Evolutionary conservation across 64 coral and sea anemone species (phyloP).

Genomic region (Anthopleura sola): DNA sequence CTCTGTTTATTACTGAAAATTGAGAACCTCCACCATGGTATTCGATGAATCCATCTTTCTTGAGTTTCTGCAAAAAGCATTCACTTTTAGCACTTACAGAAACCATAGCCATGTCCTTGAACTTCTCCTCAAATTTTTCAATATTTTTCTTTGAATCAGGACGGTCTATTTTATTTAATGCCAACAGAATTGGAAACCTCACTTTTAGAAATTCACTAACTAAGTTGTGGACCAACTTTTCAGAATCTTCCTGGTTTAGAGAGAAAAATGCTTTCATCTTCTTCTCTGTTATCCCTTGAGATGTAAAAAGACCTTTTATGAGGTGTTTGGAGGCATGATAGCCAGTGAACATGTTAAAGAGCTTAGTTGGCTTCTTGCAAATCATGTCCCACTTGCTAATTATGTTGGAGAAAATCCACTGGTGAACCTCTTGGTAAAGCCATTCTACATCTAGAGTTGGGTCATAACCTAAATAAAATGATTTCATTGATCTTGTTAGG

Average conservation of each 20-base stretch:
- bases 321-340: constrained; percentile 62
- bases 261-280: constrained; percentile 43
- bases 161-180: constrained; percentile 70
- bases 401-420: constrained; percentile 80
- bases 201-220: constrained; percentile 61
- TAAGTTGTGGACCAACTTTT: constrained; percentile 49
- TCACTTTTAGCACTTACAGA: constrained; percentile 73
- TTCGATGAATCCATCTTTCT: constrained; percentile 38
- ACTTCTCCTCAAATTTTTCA: constrained; percentile 60
- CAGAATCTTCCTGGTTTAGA: constrained; percentile 31
- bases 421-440: constrained; percentile 74
- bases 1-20: neutral
- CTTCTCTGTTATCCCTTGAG: constrained; percentile 65
- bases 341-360: constrained; percentile 74
- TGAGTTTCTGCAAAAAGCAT: constrained; percentile 62
- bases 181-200: constrained; percentile 77
- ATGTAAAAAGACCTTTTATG: constrained; percentile 49
- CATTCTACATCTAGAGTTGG: constrained; percentile 80
- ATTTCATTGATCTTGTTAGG: neutral
- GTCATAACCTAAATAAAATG: constrained; percentile 64
- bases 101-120: constrained; percentile 38
- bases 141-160: constrained; percentile 52
- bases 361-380: constrained; percentile 63
- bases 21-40: constrained; percentile 60
- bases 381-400: constrained; percentile 87